phyloP scores from a whole-genome alignment of 2,113 vertebrate genomes.

The Melanocharis versteri region DNA sequence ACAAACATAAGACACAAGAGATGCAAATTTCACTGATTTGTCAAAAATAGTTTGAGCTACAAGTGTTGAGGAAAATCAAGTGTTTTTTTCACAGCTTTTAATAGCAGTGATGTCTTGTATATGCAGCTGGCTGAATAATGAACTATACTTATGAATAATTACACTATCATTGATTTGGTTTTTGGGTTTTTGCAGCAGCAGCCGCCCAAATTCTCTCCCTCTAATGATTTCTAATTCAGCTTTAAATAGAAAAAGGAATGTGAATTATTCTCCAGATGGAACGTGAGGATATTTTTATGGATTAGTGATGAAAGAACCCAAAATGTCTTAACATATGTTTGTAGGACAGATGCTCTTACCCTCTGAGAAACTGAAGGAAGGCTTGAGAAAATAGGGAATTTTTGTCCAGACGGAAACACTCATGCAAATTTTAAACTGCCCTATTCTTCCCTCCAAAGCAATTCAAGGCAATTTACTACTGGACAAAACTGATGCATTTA shows the following conservation, averaged over 20 bases:
- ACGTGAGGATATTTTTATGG: background rate
- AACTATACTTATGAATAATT: conserved; percentile 11
- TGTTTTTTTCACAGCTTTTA: background rate
- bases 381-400: background rate
- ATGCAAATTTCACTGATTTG: background rate
- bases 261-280: conserved; percentile 19
- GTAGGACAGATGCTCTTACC: background rate
- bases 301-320: background rate
- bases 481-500: background rate
- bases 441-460: background rate
- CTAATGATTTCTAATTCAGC: background rate
- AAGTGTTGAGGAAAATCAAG: background rate
- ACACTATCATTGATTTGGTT: background rate
- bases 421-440: background rate
- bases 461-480: background rate
- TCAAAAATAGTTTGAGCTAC: background rate
- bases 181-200: background rate
- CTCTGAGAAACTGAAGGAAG: background rate
- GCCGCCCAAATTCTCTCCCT: background rate
- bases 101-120: background rate
- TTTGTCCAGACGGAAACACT: background rate
- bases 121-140: background rate
- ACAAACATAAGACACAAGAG: background rate
- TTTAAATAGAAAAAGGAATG: conserved; percentile 3
- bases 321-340: background rate